A percentile compares a stretch with the other conserved stretches of the same genome.
phyloP scores from a whole-genome alignment of 2,888 invertebrate genomes.

The Eulithis testata region DNA sequence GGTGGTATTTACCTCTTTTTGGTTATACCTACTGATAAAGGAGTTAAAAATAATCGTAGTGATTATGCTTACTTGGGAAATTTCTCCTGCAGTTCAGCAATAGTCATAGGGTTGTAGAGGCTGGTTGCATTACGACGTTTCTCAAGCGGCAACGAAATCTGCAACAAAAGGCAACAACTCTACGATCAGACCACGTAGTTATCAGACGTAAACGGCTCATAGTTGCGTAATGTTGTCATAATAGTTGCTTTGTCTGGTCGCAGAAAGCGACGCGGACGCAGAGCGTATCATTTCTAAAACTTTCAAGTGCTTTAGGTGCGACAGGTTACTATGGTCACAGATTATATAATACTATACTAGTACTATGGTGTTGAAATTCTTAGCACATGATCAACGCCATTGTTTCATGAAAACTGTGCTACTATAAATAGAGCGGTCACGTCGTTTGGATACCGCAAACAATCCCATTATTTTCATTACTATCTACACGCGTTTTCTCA shows the following conservation, averaged over 20 bases:
- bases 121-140: conserved; percentile 95
- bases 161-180: conserved; percentile 41
- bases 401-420: too few relatives aligned
- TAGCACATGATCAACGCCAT: background rate
- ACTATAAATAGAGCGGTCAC: too few relatives aligned
- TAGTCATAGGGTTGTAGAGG: conserved; percentile 96
- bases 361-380: conserved; percentile 1
- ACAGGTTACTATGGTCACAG: background rate
- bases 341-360: too few relatives aligned
- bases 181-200: conserved; percentile 8
- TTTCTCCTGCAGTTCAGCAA: conserved; percentile 89
- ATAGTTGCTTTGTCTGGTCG: conserved; percentile 6
- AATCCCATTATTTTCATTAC: too few relatives aligned
- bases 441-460: too few relatives aligned
- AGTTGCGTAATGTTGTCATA: conserved; percentile 19
- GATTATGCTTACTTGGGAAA: conserved; percentile 84
- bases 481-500: too few relatives aligned
- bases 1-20: too few relatives aligned
- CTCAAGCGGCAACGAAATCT: conserved; percentile 95
- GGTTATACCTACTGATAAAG: too few relatives aligned
- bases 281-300: conserved; percentile 3
- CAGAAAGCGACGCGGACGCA: conserved; percentile 15
- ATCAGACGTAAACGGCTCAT: conserved; percentile 3
- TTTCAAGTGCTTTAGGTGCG: background rate
- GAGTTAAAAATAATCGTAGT: too few relatives aligned